phyloP scores from a whole-genome alignment of 2,113 vertebrate genomes.

The Triplophysa dalaica region DNA sequence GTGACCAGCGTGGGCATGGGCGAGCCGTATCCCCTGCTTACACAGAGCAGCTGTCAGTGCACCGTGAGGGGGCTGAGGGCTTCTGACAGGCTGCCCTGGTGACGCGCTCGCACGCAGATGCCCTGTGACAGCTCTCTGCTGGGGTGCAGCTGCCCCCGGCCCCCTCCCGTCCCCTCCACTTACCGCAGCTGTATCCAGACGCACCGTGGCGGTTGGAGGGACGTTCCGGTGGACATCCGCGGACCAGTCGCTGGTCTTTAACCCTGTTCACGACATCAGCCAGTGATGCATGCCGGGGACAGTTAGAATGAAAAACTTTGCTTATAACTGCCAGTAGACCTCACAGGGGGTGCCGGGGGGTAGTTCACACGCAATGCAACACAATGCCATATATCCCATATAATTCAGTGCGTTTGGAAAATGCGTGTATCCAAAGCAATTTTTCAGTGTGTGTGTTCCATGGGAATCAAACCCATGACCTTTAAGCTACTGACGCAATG shows the following conservation, averaged over 20 bases:
- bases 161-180: slow-evolving; percentile 40
- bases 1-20: slow-evolving; percentile 35
- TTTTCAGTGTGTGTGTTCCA: too few species aligned
- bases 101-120: slow-evolving; percentile 64
- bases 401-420: too few species aligned
- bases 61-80: slow-evolving; percentile 59
- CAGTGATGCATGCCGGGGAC: not conserved
- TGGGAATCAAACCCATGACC: too few species aligned
- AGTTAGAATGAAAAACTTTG: not conserved
- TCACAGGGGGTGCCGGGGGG: not conserved
- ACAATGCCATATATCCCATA: too few species aligned
- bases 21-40: slow-evolving; percentile 59
- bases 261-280: not conserved
- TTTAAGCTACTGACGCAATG: too few species aligned
- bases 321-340: not conserved
- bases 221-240: not conserved
- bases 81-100: slow-evolving; percentile 69
- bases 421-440: too few species aligned
- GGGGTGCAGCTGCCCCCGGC: slow-evolving; percentile 71
- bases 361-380: too few species aligned
- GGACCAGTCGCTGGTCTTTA: slow-evolving; percentile 12
- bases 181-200: slow-evolving; percentile 37
- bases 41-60: slow-evolving; percentile 60
- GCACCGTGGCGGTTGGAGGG: slow-evolving; percentile 20
- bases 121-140: slow-evolving; percentile 73